Percentiles rank a stretch among this genome's conserved stretches.
Evolutionary conservation across 1,140 invertebrate genomes (phyloP).

Genomic region (Ceratitis capitata): DNA sequence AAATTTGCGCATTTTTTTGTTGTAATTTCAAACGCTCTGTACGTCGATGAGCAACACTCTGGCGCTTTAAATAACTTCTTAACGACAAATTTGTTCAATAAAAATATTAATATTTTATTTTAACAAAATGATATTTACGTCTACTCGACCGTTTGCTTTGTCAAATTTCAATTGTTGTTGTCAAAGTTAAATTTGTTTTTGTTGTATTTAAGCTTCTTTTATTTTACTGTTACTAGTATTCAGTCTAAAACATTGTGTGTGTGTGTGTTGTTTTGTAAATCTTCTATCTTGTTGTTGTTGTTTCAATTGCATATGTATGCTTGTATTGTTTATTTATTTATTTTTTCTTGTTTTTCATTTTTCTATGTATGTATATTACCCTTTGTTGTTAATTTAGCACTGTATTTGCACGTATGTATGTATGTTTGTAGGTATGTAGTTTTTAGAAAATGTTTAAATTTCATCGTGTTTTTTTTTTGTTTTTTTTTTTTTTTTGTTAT

Average conservation of each 20-base stretch:
- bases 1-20: not conserved
- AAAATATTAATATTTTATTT: too few relatives aligned
- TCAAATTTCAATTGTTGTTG: too few relatives aligned
- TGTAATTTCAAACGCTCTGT: not conserved
- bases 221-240: not conserved
- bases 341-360: not conserved
- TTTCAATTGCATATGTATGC: too few relatives aligned
- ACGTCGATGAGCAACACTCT: too few relatives aligned
- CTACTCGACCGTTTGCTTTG: too few relatives aligned
- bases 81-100: too few relatives aligned
- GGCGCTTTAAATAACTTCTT: too few relatives aligned
- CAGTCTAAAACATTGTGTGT: slow-evolving; percentile 1
- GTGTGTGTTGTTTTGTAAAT: not conserved
- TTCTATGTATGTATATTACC: slow-evolving; percentile 44
- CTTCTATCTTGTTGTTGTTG: not conserved
- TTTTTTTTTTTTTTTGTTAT: too few relatives aligned
- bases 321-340: too few relatives aligned
- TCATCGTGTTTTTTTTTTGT: too few relatives aligned
- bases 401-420: not conserved
- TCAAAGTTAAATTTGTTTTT: too few relatives aligned
- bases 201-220: not conserved
- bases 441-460: not conserved
- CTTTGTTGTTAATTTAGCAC: slow-evolving; percentile 32
- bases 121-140: too few relatives aligned
- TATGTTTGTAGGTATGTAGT: not conserved